Evolutionary conservation across 2,888 invertebrate species (phyloP).

Genomic region (Clivina fossor): DNA sequence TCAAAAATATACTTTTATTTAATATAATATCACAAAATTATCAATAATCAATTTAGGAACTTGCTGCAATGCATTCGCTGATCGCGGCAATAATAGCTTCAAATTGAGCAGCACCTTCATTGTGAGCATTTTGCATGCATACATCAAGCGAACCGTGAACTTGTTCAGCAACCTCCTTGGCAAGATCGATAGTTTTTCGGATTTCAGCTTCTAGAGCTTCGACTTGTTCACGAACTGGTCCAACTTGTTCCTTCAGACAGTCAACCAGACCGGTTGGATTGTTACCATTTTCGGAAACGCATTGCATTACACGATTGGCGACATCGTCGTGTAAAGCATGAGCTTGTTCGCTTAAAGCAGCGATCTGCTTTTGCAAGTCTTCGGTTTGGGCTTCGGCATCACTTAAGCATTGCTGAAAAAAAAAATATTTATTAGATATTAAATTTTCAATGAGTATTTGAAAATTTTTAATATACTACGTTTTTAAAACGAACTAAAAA

Average conservation of each 20-base stretch:
- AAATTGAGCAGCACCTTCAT: neutral
- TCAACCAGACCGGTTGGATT: neutral
- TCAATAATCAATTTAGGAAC: no score
- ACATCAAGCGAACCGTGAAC: neutral
- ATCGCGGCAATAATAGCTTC: neutral
- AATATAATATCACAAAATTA: no score
- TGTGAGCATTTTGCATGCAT: neutral
- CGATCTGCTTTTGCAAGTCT: neutral
- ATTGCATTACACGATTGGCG: neutral
- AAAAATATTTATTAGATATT: no score
- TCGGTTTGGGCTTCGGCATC: constrained; percentile 10
- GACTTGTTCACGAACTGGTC: constrained; percentile 1
- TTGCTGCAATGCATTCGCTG: constrained; percentile 16
- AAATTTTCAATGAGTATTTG: no score
- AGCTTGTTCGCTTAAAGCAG: neutral
- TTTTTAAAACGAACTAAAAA: no score
- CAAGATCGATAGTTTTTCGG: neutral
- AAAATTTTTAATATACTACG: no score
- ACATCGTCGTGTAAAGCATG: constrained; percentile 1
- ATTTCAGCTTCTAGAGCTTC: neutral
- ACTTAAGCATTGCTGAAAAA: constrained; percentile 5
- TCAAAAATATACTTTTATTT: no score
- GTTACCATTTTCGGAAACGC: constrained; percentile 7
- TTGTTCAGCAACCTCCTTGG: neutral
- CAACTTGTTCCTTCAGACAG: constrained; percentile 4